Percentiles rank a stretch among this genome's conserved stretches.
Conservation (phyloP, 2,113 vertebrate genomes). For the Burhinus bistriatus region DNA sequence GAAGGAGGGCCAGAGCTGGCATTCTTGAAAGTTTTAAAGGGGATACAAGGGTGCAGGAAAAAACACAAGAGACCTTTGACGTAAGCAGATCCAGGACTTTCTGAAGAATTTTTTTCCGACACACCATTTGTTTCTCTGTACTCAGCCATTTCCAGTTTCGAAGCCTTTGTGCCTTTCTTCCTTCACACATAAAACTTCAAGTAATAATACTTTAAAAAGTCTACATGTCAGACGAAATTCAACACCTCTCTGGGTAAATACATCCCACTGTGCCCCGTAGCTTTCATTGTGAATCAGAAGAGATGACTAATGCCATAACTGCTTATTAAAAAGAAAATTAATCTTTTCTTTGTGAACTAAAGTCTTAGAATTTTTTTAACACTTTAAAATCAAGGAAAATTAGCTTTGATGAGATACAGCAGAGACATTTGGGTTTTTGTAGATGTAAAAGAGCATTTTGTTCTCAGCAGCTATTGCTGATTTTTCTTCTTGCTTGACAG, state of each 20-base stretch:
- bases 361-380: slow-evolving; percentile 30
- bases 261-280: slow-evolving; percentile 19
- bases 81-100: background rate
- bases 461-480: slow-evolving; percentile 17
- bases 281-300: slow-evolving; percentile 67
- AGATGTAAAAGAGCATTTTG: background rate
- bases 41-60: background rate
- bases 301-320: slow-evolving; percentile 68
- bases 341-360: slow-evolving; percentile 45
- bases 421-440: background rate
- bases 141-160: background rate
- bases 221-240: slow-evolving; percentile 48
- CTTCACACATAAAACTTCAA: background rate
- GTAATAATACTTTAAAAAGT: slow-evolving; percentile 16
- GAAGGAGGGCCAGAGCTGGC: background rate
- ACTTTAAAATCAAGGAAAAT: slow-evolving; percentile 16
- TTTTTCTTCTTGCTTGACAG: slow-evolving; percentile 51
- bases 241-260: slow-evolving; percentile 19
- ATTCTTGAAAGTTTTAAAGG: background rate
- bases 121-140: background rate
- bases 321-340: slow-evolving; percentile 49
- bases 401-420: background rate
- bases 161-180: background rate
- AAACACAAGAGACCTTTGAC: background rate
- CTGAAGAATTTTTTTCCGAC: background rate